Evolutionary conservation across 2,888 invertebrate genomes (phyloP).

Genomic region (Sesamia inferens): DNA sequence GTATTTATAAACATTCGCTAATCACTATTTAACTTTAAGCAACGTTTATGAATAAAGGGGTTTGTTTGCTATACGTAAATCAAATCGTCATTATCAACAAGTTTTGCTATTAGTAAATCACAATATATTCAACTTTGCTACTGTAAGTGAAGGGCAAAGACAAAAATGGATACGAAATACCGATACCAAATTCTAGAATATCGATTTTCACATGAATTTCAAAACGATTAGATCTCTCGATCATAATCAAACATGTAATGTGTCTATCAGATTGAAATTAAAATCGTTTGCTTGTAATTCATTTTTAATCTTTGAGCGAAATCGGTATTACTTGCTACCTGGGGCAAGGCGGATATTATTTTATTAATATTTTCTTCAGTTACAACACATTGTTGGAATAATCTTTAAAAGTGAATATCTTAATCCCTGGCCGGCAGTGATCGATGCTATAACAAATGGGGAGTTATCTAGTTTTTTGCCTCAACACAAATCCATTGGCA

Average conservation of each 20-base stretch:
- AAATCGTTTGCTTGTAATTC: constrained; percentile 64
- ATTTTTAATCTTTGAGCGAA: constrained; percentile 48
- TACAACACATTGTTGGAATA: constrained; percentile 60
- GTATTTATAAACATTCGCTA: too few species aligned
- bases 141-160: constrained; percentile 46
- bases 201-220: constrained; percentile 58
- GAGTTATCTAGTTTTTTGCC: constrained; percentile 62
- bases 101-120: constrained; percentile 46
- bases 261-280: constrained; percentile 60
- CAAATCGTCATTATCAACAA: constrained; percentile 45
- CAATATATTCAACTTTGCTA: constrained; percentile 46
- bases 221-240: constrained; percentile 48
- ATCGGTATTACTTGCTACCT: constrained; percentile 43
- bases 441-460: constrained; percentile 74
- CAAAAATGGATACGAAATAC: constrained; percentile 51
- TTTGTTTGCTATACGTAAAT: constrained; percentile 37
- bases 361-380: constrained; percentile 55
- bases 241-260: constrained; percentile 56
- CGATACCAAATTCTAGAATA: constrained; percentile 45
- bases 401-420: constrained; percentile 78
- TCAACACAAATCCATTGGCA: constrained; percentile 69
- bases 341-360: constrained; percentile 28
- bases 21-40: too few species aligned
- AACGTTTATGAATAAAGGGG: too few species aligned
- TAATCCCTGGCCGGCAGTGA: constrained; percentile 78